A percentile compares a stretch with the other conserved stretches of the same genome.
Conservation (phyloP, 2,113 vertebrate species). For the Nymphicus hollandicus region DNA sequence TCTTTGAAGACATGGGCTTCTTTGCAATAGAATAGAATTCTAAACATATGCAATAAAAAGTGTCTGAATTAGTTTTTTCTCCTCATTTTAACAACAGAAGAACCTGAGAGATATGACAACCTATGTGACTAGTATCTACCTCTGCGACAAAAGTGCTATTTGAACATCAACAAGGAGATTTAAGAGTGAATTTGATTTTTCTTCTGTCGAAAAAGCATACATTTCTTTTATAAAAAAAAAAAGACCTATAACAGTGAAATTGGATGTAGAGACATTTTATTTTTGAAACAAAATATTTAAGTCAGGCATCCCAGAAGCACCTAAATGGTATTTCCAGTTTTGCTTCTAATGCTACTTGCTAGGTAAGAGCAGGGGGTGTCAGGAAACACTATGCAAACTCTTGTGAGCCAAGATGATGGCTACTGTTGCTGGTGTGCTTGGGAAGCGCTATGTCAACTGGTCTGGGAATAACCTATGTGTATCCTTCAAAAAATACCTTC, state of each 20-base stretch:
- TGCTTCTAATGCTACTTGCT: not conserved
- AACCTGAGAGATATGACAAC: not conserved
- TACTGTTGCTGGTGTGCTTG: not conserved
- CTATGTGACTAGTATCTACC: not conserved
- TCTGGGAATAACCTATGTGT: not conserved
- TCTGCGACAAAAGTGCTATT: not conserved
- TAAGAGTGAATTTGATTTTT: not conserved
- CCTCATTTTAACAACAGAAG: not conserved
- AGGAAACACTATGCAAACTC: not conserved
- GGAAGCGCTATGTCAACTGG: fast-evolving
- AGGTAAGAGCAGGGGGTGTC: not conserved
- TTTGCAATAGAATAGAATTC: not conserved
- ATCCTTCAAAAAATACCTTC: not conserved
- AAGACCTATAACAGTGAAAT: not conserved
- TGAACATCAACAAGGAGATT: not conserved
- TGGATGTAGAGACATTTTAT: not conserved
- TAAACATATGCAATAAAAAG: not conserved
- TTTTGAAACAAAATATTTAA: not conserved
- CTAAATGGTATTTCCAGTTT: not conserved
- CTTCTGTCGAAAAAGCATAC: not conserved
- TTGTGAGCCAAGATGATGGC: not conserved
- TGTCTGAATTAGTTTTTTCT: not conserved
- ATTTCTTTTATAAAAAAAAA: not conserved
- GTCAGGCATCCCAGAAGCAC: not conserved
- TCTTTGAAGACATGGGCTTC: not conserved